Evolutionary conservation across 2,113 vertebrate species (phyloP).

Genomic region (Cygnus atratus): DNA sequence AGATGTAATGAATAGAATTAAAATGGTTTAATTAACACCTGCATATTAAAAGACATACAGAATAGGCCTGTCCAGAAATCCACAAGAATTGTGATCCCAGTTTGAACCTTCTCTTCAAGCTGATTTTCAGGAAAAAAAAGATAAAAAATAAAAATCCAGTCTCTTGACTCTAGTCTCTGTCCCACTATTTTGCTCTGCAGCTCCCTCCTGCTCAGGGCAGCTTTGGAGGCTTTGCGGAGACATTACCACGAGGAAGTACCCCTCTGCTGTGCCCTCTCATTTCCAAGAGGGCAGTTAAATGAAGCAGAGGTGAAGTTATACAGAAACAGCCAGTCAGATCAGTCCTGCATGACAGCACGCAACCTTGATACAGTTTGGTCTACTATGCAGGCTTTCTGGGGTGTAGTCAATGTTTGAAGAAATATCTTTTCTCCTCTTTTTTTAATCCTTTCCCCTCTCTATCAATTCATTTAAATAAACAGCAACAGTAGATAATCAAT

Average conservation of each 20-base stretch:
- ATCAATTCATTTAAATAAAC: neutral
- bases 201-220: neutral
- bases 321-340: neutral
- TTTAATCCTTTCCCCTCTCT: neutral
- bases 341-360: neutral
- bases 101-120: neutral
- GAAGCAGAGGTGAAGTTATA: neutral
- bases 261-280: neutral
- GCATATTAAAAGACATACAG: neutral
- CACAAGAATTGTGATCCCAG: neutral
- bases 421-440: neutral
- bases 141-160: neutral
- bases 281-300: neutral
- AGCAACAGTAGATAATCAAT: neutral
- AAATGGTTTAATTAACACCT: slow-evolving; percentile 45
- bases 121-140: neutral
- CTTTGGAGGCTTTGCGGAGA: neutral
- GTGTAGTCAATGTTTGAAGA: neutral
- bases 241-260: neutral
- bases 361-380: neutral
- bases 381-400: neutral
- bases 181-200: neutral
- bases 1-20: slow-evolving; percentile 34
- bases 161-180: neutral
- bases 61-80: neutral